Evolutionary conservation across 2,888 invertebrate genomes (phyloP), one percentile per base, ranked within the genome.

Genomic region (Coleophora flavipennella): DNA sequence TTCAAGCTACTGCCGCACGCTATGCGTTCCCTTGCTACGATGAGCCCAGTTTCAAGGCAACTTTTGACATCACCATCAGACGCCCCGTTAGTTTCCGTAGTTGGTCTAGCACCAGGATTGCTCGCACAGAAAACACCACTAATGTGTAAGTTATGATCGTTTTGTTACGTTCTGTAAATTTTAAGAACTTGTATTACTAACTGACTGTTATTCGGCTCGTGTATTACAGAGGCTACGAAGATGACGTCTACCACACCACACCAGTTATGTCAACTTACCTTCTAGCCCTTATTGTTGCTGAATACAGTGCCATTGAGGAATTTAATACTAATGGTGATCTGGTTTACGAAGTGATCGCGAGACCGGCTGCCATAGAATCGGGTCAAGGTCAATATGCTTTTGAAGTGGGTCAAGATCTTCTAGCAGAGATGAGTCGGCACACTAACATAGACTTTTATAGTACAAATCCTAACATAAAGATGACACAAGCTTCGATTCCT

Each of bases 21-120:
- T 80, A 79, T 49, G 93, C 90, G 0, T 93, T 94, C 65, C 94
- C 94, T 14, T 90, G 92, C 53, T 93, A 93, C 53, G 94, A 94
- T 56, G 92, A 95, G 51, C 95, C 95, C 0, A 87, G 88, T n/a
- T 91, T 92, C 60, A 94, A 94, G 60, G 92, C 95, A 0, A 89
- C 85, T 6, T 95, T 94, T 49, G 74, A 84, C 10, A 85, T 95
- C 20, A 88, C 84, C 41, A 86, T 95, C 46, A 86, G 87, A 28
- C 87, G 89, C 29, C 84, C 88, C 1, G 39, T 36, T 0, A 65
- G 63, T n/a, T 83, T 77, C 62, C 71, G 59, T 1, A 78, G 81
- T 47, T 85, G 88, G 63, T 75, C 86, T 38, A 88, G 90, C 36
- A 92, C 90, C 45, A 89, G 87, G 78, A 85, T 86, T 0, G 41